phyloP scores from a whole-genome alignment of 2,113 vertebrate species.

The Gallinago paraguaiae region DNA sequence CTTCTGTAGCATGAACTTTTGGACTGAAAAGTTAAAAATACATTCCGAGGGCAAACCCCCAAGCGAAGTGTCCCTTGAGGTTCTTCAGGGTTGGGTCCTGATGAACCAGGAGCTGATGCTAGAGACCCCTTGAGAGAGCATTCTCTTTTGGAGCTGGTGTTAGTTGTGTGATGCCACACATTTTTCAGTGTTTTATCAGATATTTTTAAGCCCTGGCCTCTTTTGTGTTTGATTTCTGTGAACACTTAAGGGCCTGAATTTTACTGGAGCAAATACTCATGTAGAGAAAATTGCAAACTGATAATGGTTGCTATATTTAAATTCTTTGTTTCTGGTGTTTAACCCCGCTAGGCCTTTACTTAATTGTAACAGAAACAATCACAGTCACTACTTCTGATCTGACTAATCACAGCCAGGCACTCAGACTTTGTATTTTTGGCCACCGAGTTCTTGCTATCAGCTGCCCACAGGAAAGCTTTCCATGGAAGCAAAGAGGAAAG shows the following conservation, averaged over 20 bases:
- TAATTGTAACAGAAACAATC: not conserved
- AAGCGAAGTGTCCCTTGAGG: not conserved
- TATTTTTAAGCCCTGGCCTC: not conserved
- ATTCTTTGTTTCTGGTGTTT: not conserved
- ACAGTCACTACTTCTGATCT: not conserved
- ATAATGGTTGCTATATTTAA: not conserved
- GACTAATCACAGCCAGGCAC: not conserved
- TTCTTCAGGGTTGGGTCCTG: not conserved
- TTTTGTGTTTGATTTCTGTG: not conserved
- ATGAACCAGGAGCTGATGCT: not conserved
- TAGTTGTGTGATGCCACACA: not conserved
- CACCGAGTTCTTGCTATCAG: not conserved
- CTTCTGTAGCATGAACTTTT: not conserved
- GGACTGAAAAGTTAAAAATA: not conserved
- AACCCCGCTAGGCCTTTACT: not conserved
- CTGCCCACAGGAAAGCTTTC: not conserved
- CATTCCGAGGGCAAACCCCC: not conserved
- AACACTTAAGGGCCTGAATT: not conserved
- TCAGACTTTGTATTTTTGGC: not conserved
- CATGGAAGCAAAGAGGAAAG: not conserved
- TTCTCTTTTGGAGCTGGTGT: not conserved
- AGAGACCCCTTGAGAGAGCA: not conserved
- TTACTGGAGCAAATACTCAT: not conserved
- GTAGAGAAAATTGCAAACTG: not conserved
- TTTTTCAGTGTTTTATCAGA: not conserved